Conservation (phyloP, 1,140 invertebrate species). For the Panagrolaimus sp. region DNA sequence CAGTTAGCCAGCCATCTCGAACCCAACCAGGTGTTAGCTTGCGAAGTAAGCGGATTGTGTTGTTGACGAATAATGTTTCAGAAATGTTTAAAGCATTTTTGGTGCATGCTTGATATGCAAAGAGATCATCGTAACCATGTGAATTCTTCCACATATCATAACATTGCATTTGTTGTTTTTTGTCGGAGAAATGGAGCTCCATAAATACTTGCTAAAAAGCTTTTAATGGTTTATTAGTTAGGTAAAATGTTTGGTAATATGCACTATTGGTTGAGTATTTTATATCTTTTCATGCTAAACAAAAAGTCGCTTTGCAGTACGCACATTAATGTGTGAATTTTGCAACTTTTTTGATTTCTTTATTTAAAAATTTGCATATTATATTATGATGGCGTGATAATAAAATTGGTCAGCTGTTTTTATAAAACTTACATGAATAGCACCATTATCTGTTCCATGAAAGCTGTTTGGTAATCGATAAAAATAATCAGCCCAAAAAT, state of each 20-base stretch:
- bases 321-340: no score
- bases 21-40: neutral
- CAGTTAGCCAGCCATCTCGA: neutral
- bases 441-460: neutral
- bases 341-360: no score
- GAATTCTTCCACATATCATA: slow-evolving; percentile 3
- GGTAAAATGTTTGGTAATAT: no score
- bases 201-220: slow-evolving; percentile 9
- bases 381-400: neutral
- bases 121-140: neutral
- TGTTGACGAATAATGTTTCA: neutral
- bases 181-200: neutral
- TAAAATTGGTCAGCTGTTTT: no score
- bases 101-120: neutral
- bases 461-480: neutral
- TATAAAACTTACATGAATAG: neutral
- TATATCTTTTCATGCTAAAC: no score
- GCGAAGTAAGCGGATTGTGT: neutral
- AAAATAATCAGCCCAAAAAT: slow-evolving; percentile 3
- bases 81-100: neutral
- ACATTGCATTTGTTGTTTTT: neutral
- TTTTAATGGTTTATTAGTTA: neutral
- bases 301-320: no score
- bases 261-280: no score
- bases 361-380: no score